phyloP scores from a whole-genome alignment of 2,797 vertebrate genomes.

The Semotilus atromaculatus region DNA sequence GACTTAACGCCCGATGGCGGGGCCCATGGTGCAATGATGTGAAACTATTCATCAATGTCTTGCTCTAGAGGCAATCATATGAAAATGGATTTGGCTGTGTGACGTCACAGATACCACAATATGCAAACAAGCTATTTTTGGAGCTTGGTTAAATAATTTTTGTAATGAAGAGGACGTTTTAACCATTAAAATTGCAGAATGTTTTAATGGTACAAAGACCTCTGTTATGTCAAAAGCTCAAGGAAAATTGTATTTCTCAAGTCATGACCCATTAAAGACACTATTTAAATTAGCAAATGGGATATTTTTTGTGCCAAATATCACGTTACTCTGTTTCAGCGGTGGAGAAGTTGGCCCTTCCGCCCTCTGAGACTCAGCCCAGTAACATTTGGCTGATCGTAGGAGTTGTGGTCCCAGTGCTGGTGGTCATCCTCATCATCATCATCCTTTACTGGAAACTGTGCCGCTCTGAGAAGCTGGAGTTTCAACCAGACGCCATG shows the following conservation, averaged over 20 bases:
- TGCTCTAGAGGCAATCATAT: too few relatives aligned
- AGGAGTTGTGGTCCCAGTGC: slow-evolving; percentile 90
- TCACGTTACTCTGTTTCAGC: slow-evolving; percentile 72
- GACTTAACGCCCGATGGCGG: too few relatives aligned
- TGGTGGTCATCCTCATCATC: slow-evolving; percentile 90
- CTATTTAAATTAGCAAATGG: neutral
- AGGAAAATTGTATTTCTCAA: neutral
- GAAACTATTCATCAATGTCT: too few relatives aligned
- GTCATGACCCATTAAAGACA: neutral
- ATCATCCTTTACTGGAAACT: slow-evolving; percentile 98
- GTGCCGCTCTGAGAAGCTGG: slow-evolving; percentile 94
- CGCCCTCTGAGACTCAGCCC: slow-evolving; percentile 85
- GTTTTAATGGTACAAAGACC: neutral
- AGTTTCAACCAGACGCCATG: slow-evolving; percentile 95
- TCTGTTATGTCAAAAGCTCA: neutral
- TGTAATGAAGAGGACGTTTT: too few relatives aligned
- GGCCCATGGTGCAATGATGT: too few relatives aligned
- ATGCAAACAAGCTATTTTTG: too few relatives aligned
- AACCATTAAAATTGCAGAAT: neutral
- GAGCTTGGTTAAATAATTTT: too few relatives aligned
- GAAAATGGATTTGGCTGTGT: too few relatives aligned
- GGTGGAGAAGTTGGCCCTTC: slow-evolving; percentile 84
- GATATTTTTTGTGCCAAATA: neutral
- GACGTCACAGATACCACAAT: too few relatives aligned
- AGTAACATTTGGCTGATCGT: slow-evolving; percentile 93